Percentiles rank a stretch among this genome's conserved stretches.
Evolutionary conservation across 2,113 vertebrate genomes (phyloP).

Genomic region (Nyctereutes procyonoides): DNA sequence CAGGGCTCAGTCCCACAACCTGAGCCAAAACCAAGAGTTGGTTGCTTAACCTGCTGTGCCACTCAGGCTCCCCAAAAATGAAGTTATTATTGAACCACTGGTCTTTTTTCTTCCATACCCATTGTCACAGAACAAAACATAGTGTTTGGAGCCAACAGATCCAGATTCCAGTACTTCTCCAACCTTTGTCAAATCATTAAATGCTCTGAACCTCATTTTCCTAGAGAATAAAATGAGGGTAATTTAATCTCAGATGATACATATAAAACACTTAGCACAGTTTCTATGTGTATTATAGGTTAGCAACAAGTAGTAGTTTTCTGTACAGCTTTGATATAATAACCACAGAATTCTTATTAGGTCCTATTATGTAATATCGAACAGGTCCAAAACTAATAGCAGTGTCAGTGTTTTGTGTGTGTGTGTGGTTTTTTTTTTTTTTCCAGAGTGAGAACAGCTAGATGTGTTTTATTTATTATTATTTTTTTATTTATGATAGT

Average conservation of each 20-base stretch:
- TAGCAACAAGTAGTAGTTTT: constrained; percentile 28
- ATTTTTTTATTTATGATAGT: too few relatives aligned
- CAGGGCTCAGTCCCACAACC: background rate
- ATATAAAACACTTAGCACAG: background rate
- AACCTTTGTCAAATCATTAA: constrained; percentile 27
- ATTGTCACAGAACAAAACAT: background rate
- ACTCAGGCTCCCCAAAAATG: background rate
- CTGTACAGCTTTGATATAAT: background rate
- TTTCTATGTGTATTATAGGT: background rate
- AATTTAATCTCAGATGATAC: background rate
- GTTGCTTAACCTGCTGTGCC: background rate
- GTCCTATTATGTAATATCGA: background rate
- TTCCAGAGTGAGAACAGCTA: background rate
- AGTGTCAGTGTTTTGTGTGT: background rate
- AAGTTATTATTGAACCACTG: constrained; percentile 16
- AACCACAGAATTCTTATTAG: background rate
- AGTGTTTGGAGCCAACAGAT: background rate
- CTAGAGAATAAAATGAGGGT: background rate
- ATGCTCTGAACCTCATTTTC: constrained; percentile 38
- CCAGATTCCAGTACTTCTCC: background rate
- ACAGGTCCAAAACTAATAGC: background rate
- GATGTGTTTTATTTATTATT: background rate
- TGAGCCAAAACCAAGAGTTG: background rate
- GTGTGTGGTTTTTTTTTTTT: too few relatives aligned
- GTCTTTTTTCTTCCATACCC: background rate